These are phyloP conservation scores for Platalea minor DNA, from an alignment of 2,797 vertebrate species.

Conservation along the genomic window DNA sequence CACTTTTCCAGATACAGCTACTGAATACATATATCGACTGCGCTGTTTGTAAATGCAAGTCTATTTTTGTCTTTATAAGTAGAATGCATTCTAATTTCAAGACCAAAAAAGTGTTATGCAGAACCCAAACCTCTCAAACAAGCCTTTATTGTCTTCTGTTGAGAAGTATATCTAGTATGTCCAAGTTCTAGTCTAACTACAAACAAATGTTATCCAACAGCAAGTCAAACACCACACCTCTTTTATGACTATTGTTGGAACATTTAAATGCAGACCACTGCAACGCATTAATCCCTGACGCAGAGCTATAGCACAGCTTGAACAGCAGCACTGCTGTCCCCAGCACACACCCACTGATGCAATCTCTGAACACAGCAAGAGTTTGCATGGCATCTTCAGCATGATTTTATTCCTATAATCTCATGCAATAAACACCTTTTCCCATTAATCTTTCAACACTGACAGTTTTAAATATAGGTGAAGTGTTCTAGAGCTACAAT, in stretches of 20 bases:
- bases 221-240: background rate
- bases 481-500: background rate
- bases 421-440: background rate
- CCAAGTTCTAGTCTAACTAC: background rate
- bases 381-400: background rate
- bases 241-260: background rate
- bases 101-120: background rate
- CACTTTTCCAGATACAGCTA: background rate
- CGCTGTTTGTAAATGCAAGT: background rate
- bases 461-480: slow-evolving; percentile 5
- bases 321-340: background rate
- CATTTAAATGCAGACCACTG: background rate
- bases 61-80: background rate
- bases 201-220: background rate
- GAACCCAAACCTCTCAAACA: background rate
- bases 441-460: background rate
- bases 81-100: background rate
- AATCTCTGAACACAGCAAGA: background rate
- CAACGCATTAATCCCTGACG: background rate
- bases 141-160: background rate
- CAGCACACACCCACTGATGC: background rate
- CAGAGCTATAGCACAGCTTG: background rate
- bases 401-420: background rate
- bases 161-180: background rate
- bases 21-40: background rate